Evolutionary conservation across 2,888 invertebrate species (phyloP).

Genomic region (Cybosia mesomella): DNA sequence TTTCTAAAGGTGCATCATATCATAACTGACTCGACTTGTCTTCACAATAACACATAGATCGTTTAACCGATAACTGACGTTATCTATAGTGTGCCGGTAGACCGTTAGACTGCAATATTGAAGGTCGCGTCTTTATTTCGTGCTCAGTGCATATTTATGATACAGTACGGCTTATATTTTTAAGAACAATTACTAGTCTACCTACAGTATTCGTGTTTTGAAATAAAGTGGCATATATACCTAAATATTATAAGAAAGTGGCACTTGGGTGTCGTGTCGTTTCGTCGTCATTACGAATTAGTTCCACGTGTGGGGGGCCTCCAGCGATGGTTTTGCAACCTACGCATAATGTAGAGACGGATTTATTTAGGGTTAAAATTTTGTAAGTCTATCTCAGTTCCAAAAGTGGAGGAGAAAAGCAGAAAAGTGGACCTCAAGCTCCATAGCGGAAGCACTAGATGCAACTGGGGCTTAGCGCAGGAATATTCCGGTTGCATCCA

Average conservation of each 20-base stretch:
- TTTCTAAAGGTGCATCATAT: slow-evolving; percentile 78
- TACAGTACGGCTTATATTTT: too few species aligned
- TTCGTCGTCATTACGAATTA: slow-evolving; percentile 55
- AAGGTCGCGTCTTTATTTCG: background rate
- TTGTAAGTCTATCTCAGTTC: background rate
- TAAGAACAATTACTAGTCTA: background rate
- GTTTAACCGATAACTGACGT: slow-evolving; percentile 39
- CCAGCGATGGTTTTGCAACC: slow-evolving; percentile 30
- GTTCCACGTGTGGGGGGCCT: slow-evolving; percentile 54
- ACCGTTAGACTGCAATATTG: background rate
- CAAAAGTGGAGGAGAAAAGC: background rate
- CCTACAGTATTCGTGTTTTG: background rate
- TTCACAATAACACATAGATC: slow-evolving; percentile 51
- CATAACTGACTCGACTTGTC: slow-evolving; percentile 65
- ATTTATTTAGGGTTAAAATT: slow-evolving; percentile 18
- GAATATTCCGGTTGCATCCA: too few species aligned
- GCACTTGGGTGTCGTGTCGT: slow-evolving; percentile 21
- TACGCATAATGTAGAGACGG: slow-evolving; percentile 32
- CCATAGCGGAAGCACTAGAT: background rate
- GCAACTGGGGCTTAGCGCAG: too few species aligned
- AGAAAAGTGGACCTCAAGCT: background rate
- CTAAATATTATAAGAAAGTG: background rate
- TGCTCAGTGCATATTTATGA: background rate
- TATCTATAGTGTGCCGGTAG: background rate
- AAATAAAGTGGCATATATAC: slow-evolving; percentile 10